Base-by-base conservation (phyloP, 2,888 invertebrate genomes). In the Mythimna lalbum region DNA sequence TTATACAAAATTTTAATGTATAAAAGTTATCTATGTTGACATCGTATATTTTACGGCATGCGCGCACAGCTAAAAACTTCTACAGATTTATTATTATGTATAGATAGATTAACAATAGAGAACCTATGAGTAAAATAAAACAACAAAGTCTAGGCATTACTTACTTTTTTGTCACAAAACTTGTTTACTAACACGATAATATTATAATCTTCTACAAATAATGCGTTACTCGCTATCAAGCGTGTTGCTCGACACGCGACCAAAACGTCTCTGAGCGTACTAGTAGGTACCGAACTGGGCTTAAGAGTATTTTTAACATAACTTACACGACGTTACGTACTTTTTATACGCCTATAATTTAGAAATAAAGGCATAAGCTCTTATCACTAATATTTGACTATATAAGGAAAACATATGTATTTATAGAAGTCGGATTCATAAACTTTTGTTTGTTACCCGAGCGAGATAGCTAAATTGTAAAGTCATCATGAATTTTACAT, bases 131-230 rank as follows among this genome's bases (percentile, higher is more conserved):
- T n/a, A 49, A 43, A 43, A 4, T 0, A 39, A 12, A 39, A 5
- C 17, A 19, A 49, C n/a, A n/a, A 49, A n/a, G 2, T 10, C 2
- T 31, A 27, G 19, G 6, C 17, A 31, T 12, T 61, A 66, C 66
- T 64, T 5, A 65, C 66, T 19, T 14, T 27, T 39, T 39, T 9
- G 27, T 17, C 39, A 64, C n/a, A 14, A 31, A 12, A 65, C 65
- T 66, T 36, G 19, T 21, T 52, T 21, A 12, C 17, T 19, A 14
- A 63, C 49, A 49, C n/a, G 7, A 49, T 49, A 39, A 12, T n/a
- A 4, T 21, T n/a, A n/a, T 0, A 21, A 14, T 67, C 7, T 14
- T 14, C 3, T 39, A 31, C 3, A 12, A 52, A 27, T 21, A 17
- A 27, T 27, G 17, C 12, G 36, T n/a, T 2, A 27, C 27, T 27